These are phyloP conservation scores for Notolepis coatsorum DNA, from an alignment of 2,797 vertebrate genomes.

Conservation along the genomic window DNA sequence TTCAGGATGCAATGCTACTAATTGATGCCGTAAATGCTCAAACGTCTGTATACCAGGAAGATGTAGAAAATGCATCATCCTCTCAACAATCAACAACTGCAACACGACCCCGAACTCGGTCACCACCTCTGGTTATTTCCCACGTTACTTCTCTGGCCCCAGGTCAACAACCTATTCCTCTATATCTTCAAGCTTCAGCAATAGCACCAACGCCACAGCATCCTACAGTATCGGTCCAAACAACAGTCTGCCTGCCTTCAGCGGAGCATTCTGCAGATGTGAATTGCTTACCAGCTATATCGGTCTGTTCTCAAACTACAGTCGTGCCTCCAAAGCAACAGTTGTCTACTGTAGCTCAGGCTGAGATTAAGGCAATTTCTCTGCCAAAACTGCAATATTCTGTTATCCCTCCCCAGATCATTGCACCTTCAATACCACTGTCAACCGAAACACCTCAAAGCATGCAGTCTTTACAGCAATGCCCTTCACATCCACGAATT, in stretches of 20 bases:
- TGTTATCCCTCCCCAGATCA: background rate
- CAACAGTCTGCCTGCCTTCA: background rate
- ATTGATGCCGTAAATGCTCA: constrained; percentile 67
- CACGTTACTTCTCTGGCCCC: background rate
- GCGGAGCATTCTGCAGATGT: background rate
- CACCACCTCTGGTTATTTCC: background rate
- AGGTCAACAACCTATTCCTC: background rate
- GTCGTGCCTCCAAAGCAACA: background rate
- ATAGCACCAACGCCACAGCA: background rate
- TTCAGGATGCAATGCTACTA: constrained; percentile 72
- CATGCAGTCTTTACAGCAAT: background rate
- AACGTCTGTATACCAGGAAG: constrained; percentile 20
- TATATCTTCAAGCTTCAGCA: background rate
- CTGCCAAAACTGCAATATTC: background rate
- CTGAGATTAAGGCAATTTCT: background rate
- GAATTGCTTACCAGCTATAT: background rate
- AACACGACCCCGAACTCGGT: background rate
- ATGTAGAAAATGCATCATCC: background rate
- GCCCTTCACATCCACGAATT: background rate
- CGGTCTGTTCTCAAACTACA: background rate
- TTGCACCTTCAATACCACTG: background rate
- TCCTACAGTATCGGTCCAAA: background rate
- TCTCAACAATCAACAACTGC: background rate
- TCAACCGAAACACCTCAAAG: constrained; percentile 16
- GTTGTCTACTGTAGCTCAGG: background rate